A percentile compares a stretch with the other conserved stretches of the same genome.
Evolutionary conservation across 2,888 invertebrate species (phyloP).

Genomic region (Mongoloraphidia duomilia): DNA sequence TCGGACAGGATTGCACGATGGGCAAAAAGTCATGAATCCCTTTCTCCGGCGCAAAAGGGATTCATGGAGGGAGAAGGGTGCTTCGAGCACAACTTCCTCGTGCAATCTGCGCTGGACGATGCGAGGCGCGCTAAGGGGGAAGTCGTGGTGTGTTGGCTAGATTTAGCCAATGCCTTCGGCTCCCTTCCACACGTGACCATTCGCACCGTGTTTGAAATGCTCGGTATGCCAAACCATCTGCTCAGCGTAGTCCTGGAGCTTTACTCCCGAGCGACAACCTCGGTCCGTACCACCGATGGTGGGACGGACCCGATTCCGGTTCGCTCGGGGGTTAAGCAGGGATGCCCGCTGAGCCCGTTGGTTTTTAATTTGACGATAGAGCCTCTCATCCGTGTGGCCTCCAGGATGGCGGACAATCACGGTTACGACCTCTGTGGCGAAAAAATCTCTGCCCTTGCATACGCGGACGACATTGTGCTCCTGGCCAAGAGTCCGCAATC

Average conservation of each 20-base stretch:
- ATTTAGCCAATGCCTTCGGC: conserved; percentile 26
- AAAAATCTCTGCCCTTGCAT: not conserved
- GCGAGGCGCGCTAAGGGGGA: conserved; percentile 10
- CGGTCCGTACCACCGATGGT: conserved; percentile 9
- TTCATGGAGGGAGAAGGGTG: conserved; percentile 23
- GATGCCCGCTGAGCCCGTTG: no score
- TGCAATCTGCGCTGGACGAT: conserved; percentile 19
- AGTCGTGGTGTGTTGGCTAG: conserved; percentile 22
- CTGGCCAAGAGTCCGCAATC: not conserved
- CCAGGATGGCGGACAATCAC: not conserved
- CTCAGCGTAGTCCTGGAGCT: conserved; percentile 11
- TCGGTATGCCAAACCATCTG: conserved; percentile 8
- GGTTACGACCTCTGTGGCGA: not conserved
- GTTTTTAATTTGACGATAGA: conserved; percentile 19
- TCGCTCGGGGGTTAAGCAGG: conserved; percentile 21
- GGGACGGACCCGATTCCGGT: conserved; percentile 16
- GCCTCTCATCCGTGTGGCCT: not conserved
- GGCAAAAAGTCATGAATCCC: no score
- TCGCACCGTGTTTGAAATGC: conserved; percentile 17
- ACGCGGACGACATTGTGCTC: conserved; percentile 19
- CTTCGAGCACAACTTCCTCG: conserved; percentile 23
- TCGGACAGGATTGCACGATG: no score
- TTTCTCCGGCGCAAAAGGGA: no score
- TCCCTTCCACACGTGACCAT: conserved; percentile 22
- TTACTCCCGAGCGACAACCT: conserved; percentile 12